Base-by-base conservation (phyloP, 2,888 invertebrate genomes). In the Stenchaetothrips biformis region DNA sequence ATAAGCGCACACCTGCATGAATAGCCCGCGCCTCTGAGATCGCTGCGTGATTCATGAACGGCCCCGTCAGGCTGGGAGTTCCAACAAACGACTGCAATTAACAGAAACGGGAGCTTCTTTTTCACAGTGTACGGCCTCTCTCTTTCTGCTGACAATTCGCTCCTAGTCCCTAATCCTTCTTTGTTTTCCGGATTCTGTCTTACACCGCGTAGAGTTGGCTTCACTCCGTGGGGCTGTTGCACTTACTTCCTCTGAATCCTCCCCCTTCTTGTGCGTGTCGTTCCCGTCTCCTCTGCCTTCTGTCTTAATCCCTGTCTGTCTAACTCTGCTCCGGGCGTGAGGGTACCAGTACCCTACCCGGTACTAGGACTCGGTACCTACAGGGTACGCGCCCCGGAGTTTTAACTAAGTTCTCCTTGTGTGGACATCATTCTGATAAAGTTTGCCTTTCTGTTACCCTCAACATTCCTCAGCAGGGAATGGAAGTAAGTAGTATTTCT, bases 391-490 rank as follows among this genome's bases (percentile, higher is more conserved):
- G 67, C 8, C 25, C 25, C 25, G 67, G 67, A 25, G 25, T 3
- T 21, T 74, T 74, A 74, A 74, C 21, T 74, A 74, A 74, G n/a
- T 21, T 74, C 25, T 74, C 67, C 37, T 37, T 25, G 11, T 67
- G 67, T 74, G 25, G 9, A 25, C 25, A 11, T 18, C 59, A 59
- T 6, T 25, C 67, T 74, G 21, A 74, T 74, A 74, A 74, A 74
- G 25, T 74, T 74, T 74, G 67, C 67, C 67, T 74, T 74, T 74
- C 67, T 74, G 67, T 74, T 25, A 74, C 4, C 18, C 49, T 78
- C 37, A 84, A 85, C 85, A 85, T 85, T 87, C 82, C 85, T 84
- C 86, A 88, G 88, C 88, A 88, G 85, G 88, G 88, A 86, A 86
- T 88, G 82, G 88, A 88, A 88, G 88, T 88, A 87, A 88, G 88